These are phyloP conservation scores for Drosophila grimshawi DNA, from an alignment of 1,140 invertebrate genomes.

Conservation along the genomic window DNA sequence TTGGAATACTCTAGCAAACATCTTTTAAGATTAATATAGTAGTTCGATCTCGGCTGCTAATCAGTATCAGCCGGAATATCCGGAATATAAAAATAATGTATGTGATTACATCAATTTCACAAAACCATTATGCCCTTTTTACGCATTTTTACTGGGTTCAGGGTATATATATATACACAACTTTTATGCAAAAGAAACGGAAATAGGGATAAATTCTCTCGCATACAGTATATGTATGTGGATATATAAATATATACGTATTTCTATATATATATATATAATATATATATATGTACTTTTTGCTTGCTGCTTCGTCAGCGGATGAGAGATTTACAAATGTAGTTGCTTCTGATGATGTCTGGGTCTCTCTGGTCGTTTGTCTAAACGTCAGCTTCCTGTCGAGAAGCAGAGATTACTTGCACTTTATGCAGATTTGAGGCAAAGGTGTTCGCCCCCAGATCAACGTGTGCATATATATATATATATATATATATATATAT, in stretches of 20 bases:
- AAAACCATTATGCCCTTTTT: too few relatives aligned
- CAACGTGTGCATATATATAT: neutral
- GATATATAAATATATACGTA: slow-evolving; percentile 2
- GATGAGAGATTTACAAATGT: slow-evolving; percentile 77
- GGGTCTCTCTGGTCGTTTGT: slow-evolving; percentile 65
- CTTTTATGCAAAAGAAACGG: slow-evolving; percentile 78
- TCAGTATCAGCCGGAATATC: too few relatives aligned
- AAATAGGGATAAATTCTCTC: slow-evolving; percentile 79
- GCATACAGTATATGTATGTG: slow-evolving; percentile 8
- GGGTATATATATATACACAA: slow-evolving; percentile 41
- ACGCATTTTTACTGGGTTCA: too few relatives aligned
- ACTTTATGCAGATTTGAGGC: slow-evolving; percentile 63
- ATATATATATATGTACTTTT: slow-evolving; percentile 47
- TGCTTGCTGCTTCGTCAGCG: slow-evolving; percentile 56
- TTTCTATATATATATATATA: slow-evolving; percentile 30
- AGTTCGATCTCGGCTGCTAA: too few relatives aligned
- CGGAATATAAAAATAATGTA: too few relatives aligned
- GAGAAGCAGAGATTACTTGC: slow-evolving; percentile 61
- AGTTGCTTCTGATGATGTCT: slow-evolving; percentile 41
- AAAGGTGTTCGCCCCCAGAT: slow-evolving; percentile 37
- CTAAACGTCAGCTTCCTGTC: slow-evolving; percentile 79
- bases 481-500: neutral
- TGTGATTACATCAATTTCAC: too few relatives aligned
- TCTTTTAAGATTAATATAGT: neutral
- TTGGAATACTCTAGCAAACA: neutral